phyloP scores from a whole-genome alignment of 2,888 invertebrate species.

The Drosophila colorata region DNA sequence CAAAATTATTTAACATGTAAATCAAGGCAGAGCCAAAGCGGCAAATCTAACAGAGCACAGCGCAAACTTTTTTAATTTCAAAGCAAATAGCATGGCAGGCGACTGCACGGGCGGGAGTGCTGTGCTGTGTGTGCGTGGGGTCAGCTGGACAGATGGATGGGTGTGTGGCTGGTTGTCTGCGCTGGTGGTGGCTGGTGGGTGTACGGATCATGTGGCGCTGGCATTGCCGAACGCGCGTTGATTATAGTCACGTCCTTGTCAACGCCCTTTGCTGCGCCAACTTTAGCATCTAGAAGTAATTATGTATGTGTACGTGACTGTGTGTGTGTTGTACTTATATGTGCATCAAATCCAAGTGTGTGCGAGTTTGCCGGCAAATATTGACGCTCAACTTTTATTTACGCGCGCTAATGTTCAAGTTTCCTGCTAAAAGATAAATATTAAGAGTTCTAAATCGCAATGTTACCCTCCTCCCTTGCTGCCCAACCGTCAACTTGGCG shows the following conservation, averaged over 20 bases:
- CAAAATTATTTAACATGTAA: slow-evolving; percentile 79
- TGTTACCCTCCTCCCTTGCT: slow-evolving; percentile 8
- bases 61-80: slow-evolving; percentile 78
- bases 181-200: too few relatives aligned
- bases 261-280: slow-evolving; percentile 50
- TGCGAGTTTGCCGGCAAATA: slow-evolving; percentile 59
- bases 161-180: too few relatives aligned
- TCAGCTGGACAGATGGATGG: slow-evolving; percentile 3
- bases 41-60: slow-evolving; percentile 63
- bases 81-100: slow-evolving; percentile 63
- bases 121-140: slow-evolving; percentile 2
- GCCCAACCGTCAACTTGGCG: background rate
- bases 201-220: slow-evolving; percentile 32
- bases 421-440: slow-evolving; percentile 77
- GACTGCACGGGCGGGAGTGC: too few relatives aligned
- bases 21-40: slow-evolving; percentile 58
- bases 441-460: slow-evolving; percentile 77
- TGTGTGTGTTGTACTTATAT: slow-evolving; percentile 19
- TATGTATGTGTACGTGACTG: slow-evolving; percentile 37
- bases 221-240: slow-evolving; percentile 50
- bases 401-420: slow-evolving; percentile 78
- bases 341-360: slow-evolving; percentile 17
- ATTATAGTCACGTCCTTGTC: slow-evolving; percentile 78
- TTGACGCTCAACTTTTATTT: slow-evolving; percentile 77
- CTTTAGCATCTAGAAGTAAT: slow-evolving; percentile 54